Conservation (phyloP, 2,797 vertebrate genomes). For the Allobates femoralis region DNA sequence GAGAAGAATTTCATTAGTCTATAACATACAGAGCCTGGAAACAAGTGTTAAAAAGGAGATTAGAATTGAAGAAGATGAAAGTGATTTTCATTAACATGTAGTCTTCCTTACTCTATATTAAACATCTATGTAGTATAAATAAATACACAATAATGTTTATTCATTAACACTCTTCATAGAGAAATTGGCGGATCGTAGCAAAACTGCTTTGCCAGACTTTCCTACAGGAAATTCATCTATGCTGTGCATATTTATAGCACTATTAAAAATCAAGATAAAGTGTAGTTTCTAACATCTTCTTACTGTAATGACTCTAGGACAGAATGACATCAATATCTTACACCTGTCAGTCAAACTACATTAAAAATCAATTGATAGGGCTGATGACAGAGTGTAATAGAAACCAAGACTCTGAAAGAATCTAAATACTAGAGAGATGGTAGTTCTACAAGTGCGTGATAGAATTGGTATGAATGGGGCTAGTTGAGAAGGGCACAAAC, state of each 20-base stretch:
- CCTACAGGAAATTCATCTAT: neutral
- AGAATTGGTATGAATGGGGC: neutral
- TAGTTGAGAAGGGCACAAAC: neutral
- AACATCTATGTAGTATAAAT: neutral
- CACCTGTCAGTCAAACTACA: neutral
- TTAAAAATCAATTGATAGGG: neutral
- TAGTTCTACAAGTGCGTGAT: neutral
- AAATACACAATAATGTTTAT: conserved; percentile 13
- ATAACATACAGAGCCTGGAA: conserved; percentile 6
- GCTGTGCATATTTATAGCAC: neutral
- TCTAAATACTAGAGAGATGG: conserved; percentile 1
- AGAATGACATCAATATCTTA: neutral
- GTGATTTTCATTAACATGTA: neutral
- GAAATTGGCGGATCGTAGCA: neutral
- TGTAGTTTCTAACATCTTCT: neutral
- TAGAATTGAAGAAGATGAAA: conserved; percentile 17
- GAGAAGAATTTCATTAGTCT: conserved; percentile 1
- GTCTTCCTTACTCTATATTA: neutral
- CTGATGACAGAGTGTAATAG: neutral
- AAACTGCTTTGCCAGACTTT: neutral
- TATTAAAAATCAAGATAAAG: neutral
- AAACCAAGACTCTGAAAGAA: neutral
- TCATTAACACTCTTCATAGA: conserved; percentile 18
- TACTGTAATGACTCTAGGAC: neutral
- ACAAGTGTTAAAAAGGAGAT: neutral